These are phyloP conservation scores for Malurus splendens DNA, from an alignment of 2,797 vertebrate genomes.

Conservation along the genomic window DNA sequence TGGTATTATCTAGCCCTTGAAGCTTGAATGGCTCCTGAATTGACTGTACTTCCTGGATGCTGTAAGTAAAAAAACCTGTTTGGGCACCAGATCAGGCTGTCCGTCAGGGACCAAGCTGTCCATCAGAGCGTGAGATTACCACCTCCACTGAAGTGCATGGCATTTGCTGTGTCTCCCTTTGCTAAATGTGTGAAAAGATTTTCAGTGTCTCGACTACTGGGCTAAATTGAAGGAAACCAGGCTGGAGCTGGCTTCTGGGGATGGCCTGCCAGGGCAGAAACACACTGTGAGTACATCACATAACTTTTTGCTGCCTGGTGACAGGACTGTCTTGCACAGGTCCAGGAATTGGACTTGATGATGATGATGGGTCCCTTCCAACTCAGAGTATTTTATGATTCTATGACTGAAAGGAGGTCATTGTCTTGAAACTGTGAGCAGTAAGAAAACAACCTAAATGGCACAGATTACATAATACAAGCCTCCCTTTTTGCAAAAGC, in stretches of 20 bases:
- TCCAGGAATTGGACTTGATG: background rate
- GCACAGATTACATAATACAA: background rate
- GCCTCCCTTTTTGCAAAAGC: background rate
- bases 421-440: background rate
- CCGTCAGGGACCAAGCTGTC: background rate
- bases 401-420: background rate
- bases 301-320: background rate
- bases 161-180: background rate
- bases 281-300: rapidly evolving
- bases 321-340: background rate
- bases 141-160: rapidly evolving
- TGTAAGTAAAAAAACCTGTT: slow-evolving; percentile 11
- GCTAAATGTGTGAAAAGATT: background rate
- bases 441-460: background rate
- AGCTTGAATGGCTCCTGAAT: background rate
- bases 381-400: background rate
- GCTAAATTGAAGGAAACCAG: background rate
- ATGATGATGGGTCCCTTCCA: background rate
- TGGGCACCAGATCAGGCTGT: background rate
- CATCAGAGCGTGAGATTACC: background rate
- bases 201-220: rapidly evolving
- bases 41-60: slow-evolving; percentile 9
- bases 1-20: background rate
- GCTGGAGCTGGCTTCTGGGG: background rate
- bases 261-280: background rate